A percentile compares a stretch with the other conserved stretches of the same genome.
Conservation (phyloP, 2,113 vertebrate species). For the Motacilla alba region DNA sequence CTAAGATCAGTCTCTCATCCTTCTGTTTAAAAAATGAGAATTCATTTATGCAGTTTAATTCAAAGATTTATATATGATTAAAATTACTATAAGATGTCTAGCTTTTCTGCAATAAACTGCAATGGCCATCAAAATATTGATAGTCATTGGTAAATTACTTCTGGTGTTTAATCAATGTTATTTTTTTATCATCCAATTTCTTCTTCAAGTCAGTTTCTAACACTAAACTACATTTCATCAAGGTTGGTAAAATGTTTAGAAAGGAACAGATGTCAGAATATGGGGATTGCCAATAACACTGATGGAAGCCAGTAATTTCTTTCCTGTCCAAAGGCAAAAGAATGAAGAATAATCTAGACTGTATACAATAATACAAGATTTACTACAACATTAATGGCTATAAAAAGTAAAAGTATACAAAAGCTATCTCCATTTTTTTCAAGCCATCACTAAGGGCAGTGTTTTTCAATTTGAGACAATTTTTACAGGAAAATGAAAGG, state of each 20-base stretch:
- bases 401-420: constrained; percentile 69
- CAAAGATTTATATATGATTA: constrained; percentile 70
- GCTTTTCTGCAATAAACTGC: constrained; percentile 63
- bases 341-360: constrained; percentile 79
- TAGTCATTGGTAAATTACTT: constrained; percentile 69
- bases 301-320: constrained; percentile 90
- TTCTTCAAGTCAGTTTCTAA: constrained; percentile 70
- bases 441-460: constrained; percentile 60
- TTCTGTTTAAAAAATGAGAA: constrained; percentile 58
- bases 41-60: constrained; percentile 69
- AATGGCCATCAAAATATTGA: constrained; percentile 67
- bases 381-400: constrained; percentile 69
- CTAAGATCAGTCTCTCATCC: constrained; percentile 29
- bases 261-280: constrained; percentile 95
- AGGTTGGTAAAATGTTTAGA: constrained; percentile 93
- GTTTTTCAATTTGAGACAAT: constrained; percentile 69
- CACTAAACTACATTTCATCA: constrained; percentile 82
- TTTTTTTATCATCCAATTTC: constrained; percentile 72
- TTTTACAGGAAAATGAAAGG: constrained; percentile 66
- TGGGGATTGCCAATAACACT: constrained; percentile 87
- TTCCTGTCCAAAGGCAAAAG: constrained; percentile 89
- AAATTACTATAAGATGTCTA: constrained; percentile 65
- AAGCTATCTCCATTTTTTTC: constrained; percentile 63
- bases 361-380: constrained; percentile 70
- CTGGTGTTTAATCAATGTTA: constrained; percentile 72